Percentiles rank a stretch among this genome's conserved stretches.
phyloP scores from a whole-genome alignment of 2,888 invertebrate genomes.

The Nebria brevicollis region DNA sequence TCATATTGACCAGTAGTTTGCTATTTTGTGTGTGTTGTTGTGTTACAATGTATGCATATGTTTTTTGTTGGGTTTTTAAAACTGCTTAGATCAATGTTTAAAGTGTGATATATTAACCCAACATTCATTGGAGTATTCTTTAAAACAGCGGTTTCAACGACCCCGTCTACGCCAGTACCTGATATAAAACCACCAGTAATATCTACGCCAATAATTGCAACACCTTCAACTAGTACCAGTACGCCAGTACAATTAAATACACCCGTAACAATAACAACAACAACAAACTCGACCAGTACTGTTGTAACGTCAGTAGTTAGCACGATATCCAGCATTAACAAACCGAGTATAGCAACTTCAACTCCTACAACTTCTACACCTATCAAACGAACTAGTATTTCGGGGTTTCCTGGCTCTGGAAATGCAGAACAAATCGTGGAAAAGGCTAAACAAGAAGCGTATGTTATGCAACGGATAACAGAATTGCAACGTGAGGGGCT shows the following conservation, averaged over 20 bases:
- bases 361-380: slow-evolving; percentile 8
- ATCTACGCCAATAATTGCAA: slow-evolving; percentile 49
- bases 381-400: slow-evolving; percentile 49
- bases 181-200: slow-evolving; percentile 20
- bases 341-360: not conserved
- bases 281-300: slow-evolving; percentile 10
- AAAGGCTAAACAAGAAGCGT: slow-evolving; percentile 92
- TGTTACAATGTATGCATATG: no score
- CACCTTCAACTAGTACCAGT: slow-evolving; percentile 22
- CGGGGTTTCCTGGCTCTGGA: slow-evolving; percentile 58
- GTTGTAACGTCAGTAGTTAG: not conserved
- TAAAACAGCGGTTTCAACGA: not conserved
- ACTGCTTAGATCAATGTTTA: no score
- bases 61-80: no score
- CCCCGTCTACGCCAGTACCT: slow-evolving; percentile 46
- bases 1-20: not conserved
- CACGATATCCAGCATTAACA: not conserved
- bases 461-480: slow-evolving; percentile 90
- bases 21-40: no score
- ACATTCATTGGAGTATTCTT: not conserved
- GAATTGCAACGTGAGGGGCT: slow-evolving; percentile 94
- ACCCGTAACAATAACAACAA: not conserved
- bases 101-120: no score
- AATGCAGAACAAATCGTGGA: slow-evolving; percentile 84
- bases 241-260: slow-evolving; percentile 36